Evolutionary conservation across 1,140 invertebrate genomes (phyloP).

Genomic region (Drosophila ogumai): DNA sequence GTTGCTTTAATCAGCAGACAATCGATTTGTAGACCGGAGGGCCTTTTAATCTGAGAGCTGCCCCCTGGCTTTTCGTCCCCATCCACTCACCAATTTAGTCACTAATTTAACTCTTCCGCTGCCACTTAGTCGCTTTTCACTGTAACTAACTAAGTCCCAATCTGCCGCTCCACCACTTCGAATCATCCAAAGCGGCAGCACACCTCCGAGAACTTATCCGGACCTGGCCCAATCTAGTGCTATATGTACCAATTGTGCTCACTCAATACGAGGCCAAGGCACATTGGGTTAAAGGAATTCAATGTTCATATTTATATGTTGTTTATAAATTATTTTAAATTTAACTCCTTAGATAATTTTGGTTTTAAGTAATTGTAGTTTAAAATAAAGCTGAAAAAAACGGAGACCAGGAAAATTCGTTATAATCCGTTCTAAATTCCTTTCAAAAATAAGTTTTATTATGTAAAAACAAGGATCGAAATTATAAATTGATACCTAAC

Average conservation of each 20-base stretch:
- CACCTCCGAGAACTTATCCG: constrained; percentile 40
- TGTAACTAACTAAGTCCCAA: constrained; percentile 59
- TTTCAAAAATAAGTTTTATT: background rate
- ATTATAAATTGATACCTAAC: no score
- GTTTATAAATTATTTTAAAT: background rate
- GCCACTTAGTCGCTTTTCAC: constrained; percentile 63
- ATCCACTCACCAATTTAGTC: constrained; percentile 52
- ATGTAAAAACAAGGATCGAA: background rate
- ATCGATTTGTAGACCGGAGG: no score
- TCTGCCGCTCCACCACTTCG: constrained; percentile 15
- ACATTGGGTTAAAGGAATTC: background rate
- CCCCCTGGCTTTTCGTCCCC: background rate
- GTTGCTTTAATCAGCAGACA: constrained; percentile 28
- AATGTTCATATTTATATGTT: background rate
- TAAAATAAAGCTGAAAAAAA: background rate
- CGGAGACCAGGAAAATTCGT: background rate
- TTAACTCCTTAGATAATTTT: background rate
- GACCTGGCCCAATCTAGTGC: constrained; percentile 35
- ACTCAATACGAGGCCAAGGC: constrained; percentile 16
- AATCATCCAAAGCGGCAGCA: constrained; percentile 10
- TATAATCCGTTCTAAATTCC: no score
- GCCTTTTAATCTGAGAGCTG: constrained; percentile 15
- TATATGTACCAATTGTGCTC: constrained; percentile 46
- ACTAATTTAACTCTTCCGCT: constrained; percentile 66
- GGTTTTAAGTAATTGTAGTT: background rate